Conservation (phyloP, 2,797 vertebrate species). For the Falco naumanni region DNA sequence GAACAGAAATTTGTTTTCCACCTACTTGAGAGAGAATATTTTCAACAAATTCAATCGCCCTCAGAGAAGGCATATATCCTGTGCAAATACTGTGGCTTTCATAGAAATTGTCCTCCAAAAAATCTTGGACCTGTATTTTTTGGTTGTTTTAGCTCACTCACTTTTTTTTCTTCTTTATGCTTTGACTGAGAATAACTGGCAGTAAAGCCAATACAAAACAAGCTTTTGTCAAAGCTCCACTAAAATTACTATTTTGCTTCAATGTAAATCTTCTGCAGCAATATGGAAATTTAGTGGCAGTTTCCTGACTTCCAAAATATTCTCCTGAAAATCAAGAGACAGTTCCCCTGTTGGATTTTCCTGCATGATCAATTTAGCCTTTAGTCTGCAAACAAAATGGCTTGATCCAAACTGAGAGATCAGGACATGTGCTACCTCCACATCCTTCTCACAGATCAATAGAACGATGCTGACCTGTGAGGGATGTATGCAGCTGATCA, state of each 20-base stretch:
- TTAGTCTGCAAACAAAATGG: not conserved
- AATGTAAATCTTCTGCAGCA: not conserved
- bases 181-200: not conserved
- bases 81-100: not conserved
- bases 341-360: not conserved
- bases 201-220: not conserved
- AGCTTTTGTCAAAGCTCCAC: not conserved
- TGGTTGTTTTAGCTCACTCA: accelerated
- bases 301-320: not conserved
- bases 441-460: not conserved
- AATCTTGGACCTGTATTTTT: not conserved
- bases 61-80: not conserved
- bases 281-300: not conserved
- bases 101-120: not conserved
- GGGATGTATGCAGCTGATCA: not conserved
- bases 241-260: not conserved
- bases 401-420: not conserved
- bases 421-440: not conserved
- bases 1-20: not conserved
- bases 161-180: not conserved
- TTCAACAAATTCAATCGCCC: not conserved
- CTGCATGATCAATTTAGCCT: not conserved
- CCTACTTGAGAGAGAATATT: not conserved
- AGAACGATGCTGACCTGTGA: not conserved
- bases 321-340: not conserved